Conservation (phyloP, 2,113 vertebrate species). For the Trachemys scripta region DNA sequence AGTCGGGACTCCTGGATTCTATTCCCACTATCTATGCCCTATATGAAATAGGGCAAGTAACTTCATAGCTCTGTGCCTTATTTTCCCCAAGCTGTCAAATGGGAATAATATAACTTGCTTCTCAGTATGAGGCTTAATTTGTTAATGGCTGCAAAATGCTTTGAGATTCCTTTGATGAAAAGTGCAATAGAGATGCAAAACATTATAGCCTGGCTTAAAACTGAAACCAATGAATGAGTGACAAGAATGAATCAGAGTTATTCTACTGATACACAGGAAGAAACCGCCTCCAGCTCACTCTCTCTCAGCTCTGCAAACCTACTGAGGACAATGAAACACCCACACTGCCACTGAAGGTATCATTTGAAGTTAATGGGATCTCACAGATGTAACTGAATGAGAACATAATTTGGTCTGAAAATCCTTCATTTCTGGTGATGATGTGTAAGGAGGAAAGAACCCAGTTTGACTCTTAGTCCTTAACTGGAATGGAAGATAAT, state of each 20-base stretch:
- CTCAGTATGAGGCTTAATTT: not conserved
- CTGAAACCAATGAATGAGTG: not conserved
- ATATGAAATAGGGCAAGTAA: not conserved
- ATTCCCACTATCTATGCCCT: not conserved
- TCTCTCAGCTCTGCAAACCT: accelerated
- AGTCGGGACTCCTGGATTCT: not conserved
- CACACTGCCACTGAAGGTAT: not conserved
- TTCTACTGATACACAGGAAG: not conserved
- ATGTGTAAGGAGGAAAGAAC: not conserved
- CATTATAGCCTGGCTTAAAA: too few species aligned
- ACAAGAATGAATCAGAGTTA: not conserved
- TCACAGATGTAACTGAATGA: not conserved
- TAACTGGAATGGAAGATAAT: not conserved
- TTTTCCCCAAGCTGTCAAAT: not conserved
- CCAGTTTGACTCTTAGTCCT: not conserved
- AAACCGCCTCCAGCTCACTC: not conserved
- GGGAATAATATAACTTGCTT: not conserved
- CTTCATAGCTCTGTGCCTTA: too few species aligned
- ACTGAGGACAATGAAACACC: not conserved
- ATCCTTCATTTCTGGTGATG: not conserved
- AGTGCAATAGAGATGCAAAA: not conserved
- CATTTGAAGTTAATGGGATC: not conserved
- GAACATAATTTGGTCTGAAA: not conserved
- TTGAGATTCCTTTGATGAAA: not conserved
- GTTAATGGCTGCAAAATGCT: not conserved